Conservation (phyloP, 2,113 vertebrate species). For the Macquaria australasica region DNA sequence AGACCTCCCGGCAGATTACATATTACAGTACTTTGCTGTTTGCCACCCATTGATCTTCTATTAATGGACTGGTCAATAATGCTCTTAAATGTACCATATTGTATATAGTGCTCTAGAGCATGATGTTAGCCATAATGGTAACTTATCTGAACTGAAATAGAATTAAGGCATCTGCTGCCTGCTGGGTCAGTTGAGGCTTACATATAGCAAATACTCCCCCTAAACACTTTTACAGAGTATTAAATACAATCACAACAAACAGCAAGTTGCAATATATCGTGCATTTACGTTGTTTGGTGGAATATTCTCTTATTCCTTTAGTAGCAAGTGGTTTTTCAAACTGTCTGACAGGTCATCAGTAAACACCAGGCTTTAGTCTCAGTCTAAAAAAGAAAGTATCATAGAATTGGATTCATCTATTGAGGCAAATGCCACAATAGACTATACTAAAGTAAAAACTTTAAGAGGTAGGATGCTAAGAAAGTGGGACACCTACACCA, state of each 20-base stretch:
- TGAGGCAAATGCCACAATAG: neutral
- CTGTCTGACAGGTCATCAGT: neutral
- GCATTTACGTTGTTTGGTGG: neutral
- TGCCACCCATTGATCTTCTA: conserved; percentile 22
- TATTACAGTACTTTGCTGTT: conserved; percentile 22
- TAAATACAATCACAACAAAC: neutral
- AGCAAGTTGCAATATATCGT: neutral
- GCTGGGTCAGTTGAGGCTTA: neutral
- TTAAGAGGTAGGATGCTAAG: neutral
- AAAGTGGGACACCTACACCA: neutral
- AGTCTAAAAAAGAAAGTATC: no score
- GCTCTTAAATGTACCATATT: conserved; percentile 4
- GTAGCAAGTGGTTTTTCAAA: neutral
- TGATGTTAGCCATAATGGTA: neutral
- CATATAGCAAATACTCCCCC: neutral
- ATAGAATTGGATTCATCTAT: neutral
- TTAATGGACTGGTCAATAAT: conserved; percentile 32
- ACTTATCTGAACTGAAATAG: conserved; percentile 5
- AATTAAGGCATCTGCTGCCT: neutral
- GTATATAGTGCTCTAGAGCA: neutral
- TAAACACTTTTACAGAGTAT: neutral
- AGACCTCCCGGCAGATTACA: conserved; percentile 14
- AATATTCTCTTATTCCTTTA: neutral
- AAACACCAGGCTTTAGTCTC: conserved; percentile 2
- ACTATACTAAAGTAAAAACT: neutral